Percentiles rank a stretch among this genome's conserved stretches.
phyloP scores from a whole-genome alignment of 2,888 invertebrate genomes.

The Cephonodes hylas region DNA sequence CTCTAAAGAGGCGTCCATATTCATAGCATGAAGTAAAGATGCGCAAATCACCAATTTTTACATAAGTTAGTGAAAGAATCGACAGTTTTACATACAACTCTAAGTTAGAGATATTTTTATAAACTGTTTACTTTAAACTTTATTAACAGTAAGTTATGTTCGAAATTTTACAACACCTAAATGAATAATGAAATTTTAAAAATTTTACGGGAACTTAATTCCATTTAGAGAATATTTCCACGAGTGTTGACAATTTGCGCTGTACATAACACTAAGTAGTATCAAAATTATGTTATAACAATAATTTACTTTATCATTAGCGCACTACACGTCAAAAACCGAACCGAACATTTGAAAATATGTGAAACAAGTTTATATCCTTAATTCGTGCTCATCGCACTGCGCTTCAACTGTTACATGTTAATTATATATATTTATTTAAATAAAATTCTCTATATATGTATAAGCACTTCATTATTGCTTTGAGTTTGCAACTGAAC shows the following conservation, averaged over 20 bases:
- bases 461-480: conserved; percentile 42
- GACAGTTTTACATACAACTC: conserved; percentile 61
- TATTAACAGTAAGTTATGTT: conserved; percentile 56
- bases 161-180: conserved; percentile 61
- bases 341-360: conserved; percentile 78
- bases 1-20: conserved; percentile 78
- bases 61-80: conserved; percentile 65
- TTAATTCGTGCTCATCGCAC: conserved; percentile 69
- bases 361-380: conserved; percentile 64
- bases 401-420: conserved; percentile 31
- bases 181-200: conserved; percentile 49
- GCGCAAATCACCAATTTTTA: conserved; percentile 76
- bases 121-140: conserved; percentile 56
- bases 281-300: conserved; percentile 37
- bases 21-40: conserved; percentile 74
- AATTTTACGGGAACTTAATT: conserved; percentile 77
- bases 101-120: conserved; percentile 62
- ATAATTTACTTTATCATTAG: conserved; percentile 38
- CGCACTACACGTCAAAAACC: conserved; percentile 35
- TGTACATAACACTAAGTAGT: conserved; percentile 34
- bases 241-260: conserved; percentile 46
- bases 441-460: conserved; percentile 28
- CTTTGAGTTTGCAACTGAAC: conserved; percentile 30
- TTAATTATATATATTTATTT: conserved; percentile 28
- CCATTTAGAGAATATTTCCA: conserved; percentile 66